Evolutionary conservation across 2,797 vertebrate species (phyloP).

Genomic region (Pogoniulus pusillus): DNA sequence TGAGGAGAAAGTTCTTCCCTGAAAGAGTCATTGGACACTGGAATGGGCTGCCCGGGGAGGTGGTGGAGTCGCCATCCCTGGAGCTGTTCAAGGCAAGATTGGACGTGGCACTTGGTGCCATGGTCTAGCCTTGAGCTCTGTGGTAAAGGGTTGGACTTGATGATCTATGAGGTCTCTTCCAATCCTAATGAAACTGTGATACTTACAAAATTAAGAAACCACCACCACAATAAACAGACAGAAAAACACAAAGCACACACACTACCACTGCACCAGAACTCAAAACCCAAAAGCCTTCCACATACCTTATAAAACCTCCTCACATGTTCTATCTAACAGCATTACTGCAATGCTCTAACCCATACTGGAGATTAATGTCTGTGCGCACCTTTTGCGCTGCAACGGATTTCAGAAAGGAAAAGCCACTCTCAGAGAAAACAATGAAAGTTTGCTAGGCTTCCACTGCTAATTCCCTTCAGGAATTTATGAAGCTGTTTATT

Average conservation of each 20-base stretch:
- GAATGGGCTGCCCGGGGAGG: no score
- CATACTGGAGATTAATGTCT: fast-evolving
- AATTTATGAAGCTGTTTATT: constrained; percentile 31
- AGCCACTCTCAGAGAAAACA: constrained; percentile 27
- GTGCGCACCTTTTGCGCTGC: fast-evolving
- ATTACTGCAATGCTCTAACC: neutral
- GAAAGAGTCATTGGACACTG: no score
- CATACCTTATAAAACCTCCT: neutral
- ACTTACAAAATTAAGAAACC: neutral
- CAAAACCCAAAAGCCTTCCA: neutral
- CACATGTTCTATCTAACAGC: neutral
- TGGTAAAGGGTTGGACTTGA: no score
- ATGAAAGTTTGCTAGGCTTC: neutral
- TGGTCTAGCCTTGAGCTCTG: no score
- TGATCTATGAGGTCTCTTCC: no score
- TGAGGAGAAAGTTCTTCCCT: no score
- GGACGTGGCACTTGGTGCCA: no score
- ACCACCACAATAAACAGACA: neutral
- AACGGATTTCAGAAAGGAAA: constrained; percentile 8
- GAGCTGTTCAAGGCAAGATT: no score
- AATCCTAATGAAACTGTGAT: no score
- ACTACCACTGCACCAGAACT: neutral
- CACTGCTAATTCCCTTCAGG: constrained; percentile 10
- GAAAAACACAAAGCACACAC: neutral
- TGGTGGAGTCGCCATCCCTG: no score